A percentile compares a stretch with the other conserved stretches of the same genome.
These are phyloP conservation scores for Phalanger gymnotis DNA, from an alignment of 2,797 vertebrate genomes.

Conservation along the genomic window DNA sequence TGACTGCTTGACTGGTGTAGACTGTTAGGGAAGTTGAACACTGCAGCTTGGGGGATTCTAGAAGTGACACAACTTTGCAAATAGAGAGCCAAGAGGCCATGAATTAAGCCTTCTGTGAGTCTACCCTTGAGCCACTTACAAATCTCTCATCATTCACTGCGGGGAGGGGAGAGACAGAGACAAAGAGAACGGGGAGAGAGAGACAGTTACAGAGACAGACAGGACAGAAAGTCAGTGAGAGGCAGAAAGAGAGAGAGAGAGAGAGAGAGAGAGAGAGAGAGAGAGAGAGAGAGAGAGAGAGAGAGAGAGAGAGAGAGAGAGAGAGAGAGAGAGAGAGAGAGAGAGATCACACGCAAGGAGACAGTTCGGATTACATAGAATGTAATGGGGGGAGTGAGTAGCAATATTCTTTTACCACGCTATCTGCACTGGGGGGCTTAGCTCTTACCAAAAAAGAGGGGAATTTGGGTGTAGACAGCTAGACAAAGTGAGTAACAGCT, in stretches of 20 bases:
- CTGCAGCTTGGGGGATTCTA: background rate
- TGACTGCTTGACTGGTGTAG: background rate
- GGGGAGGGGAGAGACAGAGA: background rate
- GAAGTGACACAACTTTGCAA: background rate
- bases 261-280: no score
- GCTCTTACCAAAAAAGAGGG: background rate
- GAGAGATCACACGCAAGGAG: background rate
- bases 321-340: no score
- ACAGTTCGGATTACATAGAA: background rate
- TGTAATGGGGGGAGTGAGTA: background rate
- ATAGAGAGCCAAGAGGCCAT: background rate
- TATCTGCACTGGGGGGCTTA: background rate
- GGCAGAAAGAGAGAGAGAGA: background rate
- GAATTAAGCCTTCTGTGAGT: background rate
- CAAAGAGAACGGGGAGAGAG: background rate
- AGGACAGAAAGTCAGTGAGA: background rate
- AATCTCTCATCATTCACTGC: background rate
- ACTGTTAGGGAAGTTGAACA: no score
- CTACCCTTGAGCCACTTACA: background rate
- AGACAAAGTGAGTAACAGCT: background rate
- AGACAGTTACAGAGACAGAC: background rate
- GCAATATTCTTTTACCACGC: background rate
- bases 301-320: no score
- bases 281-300: no score
- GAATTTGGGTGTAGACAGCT: background rate